Conservation (phyloP, 2,797 vertebrate genomes). For the Sebastes steindachneri region DNA sequence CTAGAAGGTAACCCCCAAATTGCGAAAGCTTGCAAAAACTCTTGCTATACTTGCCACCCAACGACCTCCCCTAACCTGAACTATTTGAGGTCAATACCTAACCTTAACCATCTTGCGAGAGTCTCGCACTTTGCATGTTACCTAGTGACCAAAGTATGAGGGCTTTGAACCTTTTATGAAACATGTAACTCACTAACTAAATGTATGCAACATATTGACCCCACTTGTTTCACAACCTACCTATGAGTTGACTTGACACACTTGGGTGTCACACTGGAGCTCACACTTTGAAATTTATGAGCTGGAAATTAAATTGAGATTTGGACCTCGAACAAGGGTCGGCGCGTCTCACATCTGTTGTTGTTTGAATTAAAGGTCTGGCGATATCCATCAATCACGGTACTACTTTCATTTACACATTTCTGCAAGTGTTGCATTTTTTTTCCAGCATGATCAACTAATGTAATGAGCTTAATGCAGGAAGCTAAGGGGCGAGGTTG, state of each 20-base stretch:
- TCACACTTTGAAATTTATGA: conserved; percentile 43
- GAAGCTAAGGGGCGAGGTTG: neutral
- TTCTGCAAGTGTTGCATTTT: conserved; percentile 64
- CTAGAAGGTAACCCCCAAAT: no score
- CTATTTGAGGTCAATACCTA: no score
- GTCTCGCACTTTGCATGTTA: no score
- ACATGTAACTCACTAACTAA: neutral
- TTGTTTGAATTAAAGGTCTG: conserved; percentile 28
- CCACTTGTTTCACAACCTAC: neutral
- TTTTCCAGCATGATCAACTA: conserved; percentile 36
- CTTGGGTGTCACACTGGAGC: neutral
- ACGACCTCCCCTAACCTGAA: no score
- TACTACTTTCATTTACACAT: conserved; percentile 39
- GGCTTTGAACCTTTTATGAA: neutral
- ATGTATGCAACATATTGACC: neutral
- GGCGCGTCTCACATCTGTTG: conserved; percentile 25
- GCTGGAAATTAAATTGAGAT: conserved; percentile 35
- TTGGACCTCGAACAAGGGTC: conserved; percentile 10
- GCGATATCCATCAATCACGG: conserved; percentile 36
- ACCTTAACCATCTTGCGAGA: no score
- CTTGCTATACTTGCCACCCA: fast-evolving
- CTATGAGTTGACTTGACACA: neutral
- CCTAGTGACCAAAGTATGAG: neutral
- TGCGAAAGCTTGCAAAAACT: no score
- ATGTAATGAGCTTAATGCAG: conserved; percentile 43